Base-by-base conservation (phyloP, 1,140 invertebrate genomes). In the Melitaea cinxia region DNA sequence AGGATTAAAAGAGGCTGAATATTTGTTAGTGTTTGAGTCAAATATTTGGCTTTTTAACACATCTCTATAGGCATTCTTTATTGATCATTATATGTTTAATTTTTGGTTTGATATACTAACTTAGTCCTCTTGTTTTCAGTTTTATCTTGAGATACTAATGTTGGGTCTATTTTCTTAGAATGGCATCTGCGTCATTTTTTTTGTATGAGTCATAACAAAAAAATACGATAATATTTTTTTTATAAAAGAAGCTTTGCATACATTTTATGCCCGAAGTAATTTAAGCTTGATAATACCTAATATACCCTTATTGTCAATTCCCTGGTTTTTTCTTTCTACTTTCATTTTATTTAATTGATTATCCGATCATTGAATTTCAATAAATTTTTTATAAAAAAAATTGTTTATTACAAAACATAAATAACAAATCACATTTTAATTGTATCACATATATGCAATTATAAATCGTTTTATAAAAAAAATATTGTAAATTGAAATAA, bases 261-360 rank as follows among this genome's bases (percentile, higher is more conserved):
- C 9, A 47, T 47, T 47, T 42, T 42, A 57, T 57, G 39, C 17
- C 42, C 7, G 42, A 58, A 58, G 42, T 24, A 37, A 24, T 47
- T 49, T 15, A 58, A 30, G 37, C 56, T 47, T 58, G 42, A 30
- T 5, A 21, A 47, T 30, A 58, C 14, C 26, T 58, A 58, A 58
- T 50, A 35, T 60, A 69, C 52, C 72, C 65, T 83, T 83, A 83
- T 83, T 83, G 80, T 83, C 81, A 72, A 71, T 68, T 83, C 71
- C 77, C 77, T 83, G 75, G 62, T 65, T 71, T 49, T 65, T 62
- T 59, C 53, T 58, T 68, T 54, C 60, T 57, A 39, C 60, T 42
- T 42, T 42, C 37, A 59, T 30, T 21, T 30, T 37, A 39, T 42
- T 47, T 9, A 35, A 14, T 26, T 24, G 19, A 53, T 37, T n/a